Evolutionary conservation across 2,113 vertebrate species (phyloP), one percentile per base, ranked within the genome.

Genomic region (Pseudopipra pipra): DNA sequence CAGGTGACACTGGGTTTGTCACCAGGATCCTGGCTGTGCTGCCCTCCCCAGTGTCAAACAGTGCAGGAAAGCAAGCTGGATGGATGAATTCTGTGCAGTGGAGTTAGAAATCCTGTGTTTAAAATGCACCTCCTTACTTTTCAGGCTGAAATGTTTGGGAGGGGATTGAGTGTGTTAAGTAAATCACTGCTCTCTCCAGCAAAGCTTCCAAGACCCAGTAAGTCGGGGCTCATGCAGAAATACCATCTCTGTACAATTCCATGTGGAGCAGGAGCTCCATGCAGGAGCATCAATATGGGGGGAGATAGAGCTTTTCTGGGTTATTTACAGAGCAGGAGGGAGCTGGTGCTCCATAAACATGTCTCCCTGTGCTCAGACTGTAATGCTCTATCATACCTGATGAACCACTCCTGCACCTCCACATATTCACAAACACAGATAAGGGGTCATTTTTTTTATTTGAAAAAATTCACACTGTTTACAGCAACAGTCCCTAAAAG

Each of bases 21-120:
- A 86, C 19, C 66, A 75, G 47, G 51, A 27, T 9, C 43, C 24
- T 9, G 6, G 59, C 54, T 70, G 54, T 17, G 17, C 8, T 65
- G 54, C 63, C 49, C 70, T 88, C 39, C 47, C n/a, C 19, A 8
- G 3, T 3, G 17, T 44, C 72, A 41, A 5, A 67, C 43, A 44
- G 51, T 0, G 14, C 9, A 18, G 27, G 14, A 5, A 21, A 31
- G 20, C 25, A 35, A 12, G 14, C 41, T 33, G 59, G 21, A 63
- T 47, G 44, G 23, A 43, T 39, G 0, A 0, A 25, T 1, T 68
- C 24, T 13, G 11, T 14, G 44, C 58, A 31, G 1, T 12, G 52
- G 15, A 39, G 31, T 27, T 46, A 55, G 23, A 79, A 92, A 55
- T 68, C 21, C 62, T 17, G 16, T 31, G 27, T 46, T 82, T 41